Percentiles rank a stretch among this genome's conserved stretches.
Conservation (phyloP, 2,888 invertebrate genomes). For the Parthenolecanium corni region DNA sequence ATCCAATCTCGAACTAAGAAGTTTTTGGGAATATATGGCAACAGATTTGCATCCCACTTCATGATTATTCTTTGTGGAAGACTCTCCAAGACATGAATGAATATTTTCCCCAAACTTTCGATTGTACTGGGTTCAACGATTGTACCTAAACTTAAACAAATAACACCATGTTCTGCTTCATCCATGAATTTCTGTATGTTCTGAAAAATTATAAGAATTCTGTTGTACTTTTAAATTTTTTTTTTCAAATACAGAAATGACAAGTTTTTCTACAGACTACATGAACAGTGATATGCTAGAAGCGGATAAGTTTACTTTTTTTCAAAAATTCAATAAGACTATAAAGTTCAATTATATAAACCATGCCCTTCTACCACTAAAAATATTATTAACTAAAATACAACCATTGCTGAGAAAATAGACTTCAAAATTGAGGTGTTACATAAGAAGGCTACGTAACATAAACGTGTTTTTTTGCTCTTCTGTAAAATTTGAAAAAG, state of each 20-base stretch:
- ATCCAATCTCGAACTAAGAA: conserved; percentile 28
- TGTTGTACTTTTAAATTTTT: no score
- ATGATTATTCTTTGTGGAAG: conserved; percentile 28
- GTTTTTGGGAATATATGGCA: conserved; percentile 20
- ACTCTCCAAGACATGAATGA: conserved; percentile 5
- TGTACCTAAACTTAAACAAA: conserved; percentile 29
- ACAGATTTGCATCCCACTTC: conserved; percentile 27
- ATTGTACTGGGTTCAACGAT: conserved; percentile 4
- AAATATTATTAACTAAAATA: no score
- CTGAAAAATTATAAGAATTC: no score
- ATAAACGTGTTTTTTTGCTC: no score
- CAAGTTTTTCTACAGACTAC: no score
- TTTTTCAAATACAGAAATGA: no score
- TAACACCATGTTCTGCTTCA: conserved; percentile 18
- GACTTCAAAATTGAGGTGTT: no score
- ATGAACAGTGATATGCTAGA: no score
- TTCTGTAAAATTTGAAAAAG: no score
- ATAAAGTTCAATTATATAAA: not conserved
- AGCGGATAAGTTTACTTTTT: not conserved
- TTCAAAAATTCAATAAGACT: not conserved
- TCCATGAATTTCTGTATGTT: conserved; percentile 25
- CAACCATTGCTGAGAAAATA: no score
- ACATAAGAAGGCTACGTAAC: no score
- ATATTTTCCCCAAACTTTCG: not conserved
- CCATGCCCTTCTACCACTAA: no score